These are phyloP conservation scores for Cosmia pyralina DNA, from an alignment of 2,888 invertebrate species.

Conservation along the genomic window DNA sequence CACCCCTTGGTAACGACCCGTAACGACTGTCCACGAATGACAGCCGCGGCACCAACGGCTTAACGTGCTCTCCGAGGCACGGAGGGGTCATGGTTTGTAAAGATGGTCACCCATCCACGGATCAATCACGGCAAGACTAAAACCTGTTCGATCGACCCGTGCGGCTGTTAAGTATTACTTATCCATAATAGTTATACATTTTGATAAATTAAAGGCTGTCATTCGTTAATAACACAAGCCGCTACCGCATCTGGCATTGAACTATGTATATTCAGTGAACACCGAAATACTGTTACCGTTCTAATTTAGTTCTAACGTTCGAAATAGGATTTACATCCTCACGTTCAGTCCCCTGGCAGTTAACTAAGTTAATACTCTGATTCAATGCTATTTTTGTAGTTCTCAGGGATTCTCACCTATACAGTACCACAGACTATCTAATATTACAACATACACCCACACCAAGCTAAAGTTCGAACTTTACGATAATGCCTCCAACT, in stretches of 20 bases:
- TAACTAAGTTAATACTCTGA: conserved; percentile 20
- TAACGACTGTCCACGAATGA: too few relatives aligned
- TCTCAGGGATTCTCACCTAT: not conserved
- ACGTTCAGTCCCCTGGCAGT: conserved; percentile 9
- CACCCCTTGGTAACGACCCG: too few relatives aligned
- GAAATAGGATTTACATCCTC: conserved; percentile 37
- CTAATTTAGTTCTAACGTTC: conserved; percentile 34
- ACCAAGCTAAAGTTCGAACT: conserved; percentile 11
- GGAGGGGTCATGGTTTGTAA: too few relatives aligned
- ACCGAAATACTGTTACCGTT: conserved; percentile 36
- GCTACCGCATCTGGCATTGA: conserved; percentile 47
- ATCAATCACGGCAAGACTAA: too few relatives aligned
- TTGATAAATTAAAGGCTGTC: conserved; percentile 22
- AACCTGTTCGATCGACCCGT: too few relatives aligned
- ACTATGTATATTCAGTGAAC: conserved; percentile 33
- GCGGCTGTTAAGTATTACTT: too few relatives aligned
- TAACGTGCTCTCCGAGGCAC: too few relatives aligned
- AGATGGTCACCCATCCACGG: too few relatives aligned
- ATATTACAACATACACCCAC: not conserved
- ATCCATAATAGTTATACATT: conserved; percentile 18
- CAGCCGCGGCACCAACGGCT: too few relatives aligned
- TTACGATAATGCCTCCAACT: conserved; percentile 24
- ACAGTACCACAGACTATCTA: not conserved
- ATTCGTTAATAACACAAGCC: conserved; percentile 15
- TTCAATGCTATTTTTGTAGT: conserved; percentile 18